Evolutionary conservation across 2,888 invertebrate species (phyloP), one percentile per base, ranked within the genome.

Genomic region (Lepidocyrtoides sp.): DNA sequence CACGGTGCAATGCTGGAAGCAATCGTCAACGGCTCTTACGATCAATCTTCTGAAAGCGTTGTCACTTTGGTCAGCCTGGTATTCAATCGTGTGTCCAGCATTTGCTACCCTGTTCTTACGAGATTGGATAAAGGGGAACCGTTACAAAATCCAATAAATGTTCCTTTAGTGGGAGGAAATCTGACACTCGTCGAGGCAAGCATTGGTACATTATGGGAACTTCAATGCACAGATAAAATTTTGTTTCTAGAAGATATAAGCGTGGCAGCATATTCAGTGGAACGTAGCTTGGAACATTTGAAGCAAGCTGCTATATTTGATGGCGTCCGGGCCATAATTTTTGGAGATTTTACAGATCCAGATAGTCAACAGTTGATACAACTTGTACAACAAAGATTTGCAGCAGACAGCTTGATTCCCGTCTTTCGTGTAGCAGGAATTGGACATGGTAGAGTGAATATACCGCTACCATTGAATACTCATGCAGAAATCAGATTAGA

Each of bases 1-100:
- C 93, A 93, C 36, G 93, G 92, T 0, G 26, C 88, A n/a, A 93
- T 92, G 93, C 29, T 93, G 41, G 93, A 93, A 51, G 89, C 87
- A 5, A 89, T 93, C 17, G 93, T 88, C 0, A 85, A 79, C 54
- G 93, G 93, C 10, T 66, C 79, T 5, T 92, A 92, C 54, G 91
- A 93, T 57, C 91, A 29, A 10, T 57, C 60, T 4, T 88, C 88
- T 8, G 83, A 84, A 36, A 88, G 85, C 5, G 89, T 93, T 0
- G n/a, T 54, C 1, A 60, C 60, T 10, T 72, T 93, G 2, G 79
- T 36, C 8, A 20, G 63, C n/a, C 44, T 93, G 0, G 26, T 92
- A 8, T 92, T 92, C 17, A 86, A 88, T 12, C 20, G 77, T 32
- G 17, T 81, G 2, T 5, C 60, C 2, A 57, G 41, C 0, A 48